Evolutionary conservation across 2,888 invertebrate species (phyloP).

Genomic region (Heteropelma amictum): DNA sequence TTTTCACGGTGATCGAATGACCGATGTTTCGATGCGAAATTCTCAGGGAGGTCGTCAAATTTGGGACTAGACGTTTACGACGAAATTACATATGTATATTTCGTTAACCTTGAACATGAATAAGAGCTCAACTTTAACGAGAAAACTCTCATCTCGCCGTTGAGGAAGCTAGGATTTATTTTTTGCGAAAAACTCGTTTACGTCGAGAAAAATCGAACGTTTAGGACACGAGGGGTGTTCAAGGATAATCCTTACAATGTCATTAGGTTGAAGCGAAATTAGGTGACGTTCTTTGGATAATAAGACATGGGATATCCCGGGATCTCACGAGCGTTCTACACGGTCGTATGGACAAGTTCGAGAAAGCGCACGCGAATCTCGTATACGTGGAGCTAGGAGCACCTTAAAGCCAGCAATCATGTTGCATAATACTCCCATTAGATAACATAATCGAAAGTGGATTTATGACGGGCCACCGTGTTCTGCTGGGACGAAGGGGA

Average conservation of each 20-base stretch:
- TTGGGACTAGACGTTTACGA: too few species aligned
- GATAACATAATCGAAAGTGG: slow-evolving; percentile 77
- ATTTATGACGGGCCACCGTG: slow-evolving; percentile 69
- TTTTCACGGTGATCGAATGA: too few species aligned
- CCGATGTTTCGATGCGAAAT: too few species aligned
- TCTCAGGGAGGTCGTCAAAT: too few species aligned
- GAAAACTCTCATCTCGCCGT: slow-evolving; percentile 13
- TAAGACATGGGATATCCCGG: slow-evolving; percentile 47
- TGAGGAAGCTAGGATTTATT: slow-evolving; percentile 14
- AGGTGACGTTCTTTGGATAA: slow-evolving; percentile 41
- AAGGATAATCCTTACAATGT: slow-evolving; percentile 60
- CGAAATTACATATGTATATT: neutral
- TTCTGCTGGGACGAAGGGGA: slow-evolving; percentile 36
- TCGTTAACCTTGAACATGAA: neutral
- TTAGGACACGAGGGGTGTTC: slow-evolving; percentile 1
- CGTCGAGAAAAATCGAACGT: neutral
- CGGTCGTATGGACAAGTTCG: slow-evolving; percentile 32
- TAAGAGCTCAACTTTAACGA: slow-evolving; percentile 26
- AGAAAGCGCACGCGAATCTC: slow-evolving; percentile 23
- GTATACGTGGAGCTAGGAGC: slow-evolving; percentile 53
- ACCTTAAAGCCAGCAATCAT: slow-evolving; percentile 75
- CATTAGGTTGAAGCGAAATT: slow-evolving; percentile 59
- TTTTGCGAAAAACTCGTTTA: slow-evolving; percentile 30
- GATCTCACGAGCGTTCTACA: slow-evolving; percentile 29
- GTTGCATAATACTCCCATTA: slow-evolving; percentile 76